These are phyloP conservation scores for Philhelius pedissequus DNA, from an alignment of 2,888 invertebrate genomes.

Conservation along the genomic window DNA sequence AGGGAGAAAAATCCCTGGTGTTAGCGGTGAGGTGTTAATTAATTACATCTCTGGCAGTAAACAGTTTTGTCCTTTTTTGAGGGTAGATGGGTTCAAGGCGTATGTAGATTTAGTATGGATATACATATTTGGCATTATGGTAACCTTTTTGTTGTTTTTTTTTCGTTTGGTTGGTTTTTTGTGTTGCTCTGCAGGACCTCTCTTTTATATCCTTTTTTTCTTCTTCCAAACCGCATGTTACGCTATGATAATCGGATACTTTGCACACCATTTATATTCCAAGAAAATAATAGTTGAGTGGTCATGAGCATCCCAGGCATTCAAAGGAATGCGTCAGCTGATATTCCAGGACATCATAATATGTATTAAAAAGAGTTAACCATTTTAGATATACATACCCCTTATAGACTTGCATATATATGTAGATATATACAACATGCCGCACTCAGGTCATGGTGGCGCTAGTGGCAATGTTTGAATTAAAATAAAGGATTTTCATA, in stretches of 20 bases:
- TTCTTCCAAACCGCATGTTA: conserved; percentile 55
- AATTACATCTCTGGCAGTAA: conserved; percentile 62
- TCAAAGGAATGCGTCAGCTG: conserved; percentile 26
- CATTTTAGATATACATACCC: neutral
- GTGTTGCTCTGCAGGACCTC: conserved; percentile 1
- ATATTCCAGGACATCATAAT: conserved; percentile 20
- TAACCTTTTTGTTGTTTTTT: conserved; percentile 40
- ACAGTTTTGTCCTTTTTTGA: conserved; percentile 31
- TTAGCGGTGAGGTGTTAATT: conserved; percentile 64
- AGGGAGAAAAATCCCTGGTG: conserved; percentile 10
- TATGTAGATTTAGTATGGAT: conserved; percentile 56
- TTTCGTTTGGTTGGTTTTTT: neutral
- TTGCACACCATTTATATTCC: conserved; percentile 65
- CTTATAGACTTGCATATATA: too few species aligned
- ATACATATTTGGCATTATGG: conserved; percentile 21
- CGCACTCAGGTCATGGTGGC: neutral
- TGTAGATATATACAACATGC: too few species aligned
- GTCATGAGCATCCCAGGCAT: neutral
- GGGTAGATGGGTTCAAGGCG: conserved; percentile 16
- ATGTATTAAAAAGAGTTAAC: neutral
- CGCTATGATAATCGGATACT: conserved; percentile 64
- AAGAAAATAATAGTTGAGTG: conserved; percentile 49
- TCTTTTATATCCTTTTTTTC: conserved; percentile 26
- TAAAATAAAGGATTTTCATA: conserved; percentile 40
- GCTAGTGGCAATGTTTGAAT: neutral